Percentiles rank a stretch among this genome's conserved stretches.
These are phyloP conservation scores for Acromyrmex echinatior DNA, from an alignment of 1,140 invertebrate genomes.

Conservation along the genomic window DNA sequence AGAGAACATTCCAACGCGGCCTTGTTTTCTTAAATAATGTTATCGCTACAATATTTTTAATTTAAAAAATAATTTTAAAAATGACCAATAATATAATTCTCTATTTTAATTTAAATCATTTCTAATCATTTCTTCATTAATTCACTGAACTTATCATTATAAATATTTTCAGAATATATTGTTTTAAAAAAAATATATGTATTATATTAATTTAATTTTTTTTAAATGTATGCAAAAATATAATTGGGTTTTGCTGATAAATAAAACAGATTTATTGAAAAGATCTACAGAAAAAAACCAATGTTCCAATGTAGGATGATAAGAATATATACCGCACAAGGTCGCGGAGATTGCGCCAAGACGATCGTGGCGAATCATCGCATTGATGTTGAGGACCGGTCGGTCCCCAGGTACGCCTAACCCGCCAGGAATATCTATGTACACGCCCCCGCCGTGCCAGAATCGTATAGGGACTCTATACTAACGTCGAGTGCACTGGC, in stretches of 20 bases:
- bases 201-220: background rate
- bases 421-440: conserved; percentile 74
- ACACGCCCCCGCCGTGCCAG: conserved; percentile 69
- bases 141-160: background rate
- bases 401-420: conserved; percentile 71
- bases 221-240: background rate
- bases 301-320: background rate
- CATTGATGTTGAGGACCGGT: conserved; percentile 46
- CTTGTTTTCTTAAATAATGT: background rate
- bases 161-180: background rate
- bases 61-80: background rate
- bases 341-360: conserved; percentile 63
- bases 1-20: background rate
- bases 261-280: background rate
- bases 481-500: conserved; percentile 73
- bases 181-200: background rate
- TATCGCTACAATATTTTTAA: background rate
- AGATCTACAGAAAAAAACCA: background rate
- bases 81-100: too few relatives aligned
- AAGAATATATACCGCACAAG: conserved; percentile 49
- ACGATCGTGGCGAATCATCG: conserved; percentile 46
- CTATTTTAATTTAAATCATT: too few relatives aligned
- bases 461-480: conserved; percentile 68
- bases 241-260: background rate
- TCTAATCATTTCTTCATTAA: too few relatives aligned